Conservation (phyloP, 2,888 invertebrate species). For the Nomada goodeniana region DNA sequence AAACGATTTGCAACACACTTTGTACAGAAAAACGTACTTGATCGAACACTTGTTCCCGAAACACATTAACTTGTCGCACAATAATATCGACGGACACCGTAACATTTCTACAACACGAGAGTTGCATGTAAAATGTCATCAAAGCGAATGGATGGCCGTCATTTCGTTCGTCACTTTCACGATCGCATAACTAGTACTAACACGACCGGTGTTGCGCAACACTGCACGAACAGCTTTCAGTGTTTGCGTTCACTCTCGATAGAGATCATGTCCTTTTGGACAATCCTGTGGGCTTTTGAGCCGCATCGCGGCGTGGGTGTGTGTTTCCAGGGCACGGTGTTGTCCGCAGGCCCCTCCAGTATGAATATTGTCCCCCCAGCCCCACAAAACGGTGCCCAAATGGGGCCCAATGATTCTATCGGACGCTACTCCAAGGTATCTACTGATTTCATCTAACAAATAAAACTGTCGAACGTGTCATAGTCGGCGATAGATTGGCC, state of each 20-base stretch:
- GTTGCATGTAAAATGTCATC: conserved; percentile 65
- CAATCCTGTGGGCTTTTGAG: conserved; percentile 69
- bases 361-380: conserved; percentile 76
- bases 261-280: conserved; percentile 43
- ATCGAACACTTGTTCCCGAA: conserved; percentile 3
- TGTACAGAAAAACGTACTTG: not conserved
- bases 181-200: conserved; percentile 69
- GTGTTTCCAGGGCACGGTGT: conserved; percentile 76
- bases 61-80: conserved; percentile 29
- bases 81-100: conserved; percentile 37
- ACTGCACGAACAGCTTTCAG: conserved; percentile 47
- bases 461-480: conserved; percentile 15
- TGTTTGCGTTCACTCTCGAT: conserved; percentile 41
- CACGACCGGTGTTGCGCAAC: conserved; percentile 47
- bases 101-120: conserved; percentile 19
- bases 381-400: conserved; percentile 74
- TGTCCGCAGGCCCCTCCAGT: conserved; percentile 75
- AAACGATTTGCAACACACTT: too few species aligned
- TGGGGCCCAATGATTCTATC: conserved; percentile 75
- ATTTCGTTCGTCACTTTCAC: conserved; percentile 55
- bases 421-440: conserved; percentile 76
- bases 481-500: conserved; percentile 4
- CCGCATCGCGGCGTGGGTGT: conserved; percentile 73
- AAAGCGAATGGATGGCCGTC: conserved; percentile 38
- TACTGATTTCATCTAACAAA: conserved; percentile 69